Evolutionary conservation across 2,888 invertebrate species (phyloP), one percentile per base, ranked within the genome.

Genomic region (Gasteruption jaculator): DNA sequence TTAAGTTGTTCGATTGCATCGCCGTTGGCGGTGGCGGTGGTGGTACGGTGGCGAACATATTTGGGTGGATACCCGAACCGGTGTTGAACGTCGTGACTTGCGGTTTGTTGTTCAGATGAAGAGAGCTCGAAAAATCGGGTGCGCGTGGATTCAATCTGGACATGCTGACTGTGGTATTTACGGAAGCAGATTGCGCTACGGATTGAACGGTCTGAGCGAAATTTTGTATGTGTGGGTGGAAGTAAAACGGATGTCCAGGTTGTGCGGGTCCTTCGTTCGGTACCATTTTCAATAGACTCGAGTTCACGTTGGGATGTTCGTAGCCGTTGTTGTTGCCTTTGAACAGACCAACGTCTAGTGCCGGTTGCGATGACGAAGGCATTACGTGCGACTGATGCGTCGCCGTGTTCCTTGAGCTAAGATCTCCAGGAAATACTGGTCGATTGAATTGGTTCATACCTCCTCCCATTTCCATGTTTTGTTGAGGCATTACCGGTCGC

Each of bases 81-180:
- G 66, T 37, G 37, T 63, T 68, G 22, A 68, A 65, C 62, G 68
- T 65, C 3, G 65, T 58, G 10, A 68, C 67, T 45, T 65, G 68
- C 0, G 65, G 65, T 26, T 69, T 69, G 46, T 48, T 68, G 35
- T 56, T 66, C 36, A 68, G 56, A 49, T 73, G 75, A 18, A 74
- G 57, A 26, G 76, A 73, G 48, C 78, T 77, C 1, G 82, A 79
- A 64, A 88, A 90, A 58, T 86, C 85, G 0, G 88, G 86, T 4
- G 88, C 87, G 54, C 88, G 81, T 0, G 88, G 86, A 71, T 90
- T 91, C 26, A 90, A 74, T 40, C 86, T 79, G 26, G 83, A 81
- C 73, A 79, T 77, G 38, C 73, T 76, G 45, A 78, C 74, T 14
- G 76, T 73, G 19, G 76, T 74, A 46, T 65, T 61, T 44, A 71